Conservation (phyloP, 1,140 invertebrate species). For the Drosophila kohkoa region DNA sequence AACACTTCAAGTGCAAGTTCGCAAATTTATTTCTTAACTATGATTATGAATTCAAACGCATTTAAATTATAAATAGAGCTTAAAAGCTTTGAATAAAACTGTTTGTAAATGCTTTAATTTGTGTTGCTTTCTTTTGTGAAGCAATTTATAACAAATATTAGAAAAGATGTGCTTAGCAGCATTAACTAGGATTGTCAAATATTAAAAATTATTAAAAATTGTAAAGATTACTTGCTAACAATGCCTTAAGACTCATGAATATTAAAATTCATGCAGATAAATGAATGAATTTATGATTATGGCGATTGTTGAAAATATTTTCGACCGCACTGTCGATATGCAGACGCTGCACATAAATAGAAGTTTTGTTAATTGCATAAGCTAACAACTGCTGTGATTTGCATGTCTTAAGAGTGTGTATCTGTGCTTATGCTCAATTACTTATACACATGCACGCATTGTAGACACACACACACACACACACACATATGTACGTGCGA, state of each 20-base stretch:
- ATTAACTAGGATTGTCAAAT: neutral
- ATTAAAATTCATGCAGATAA: neutral
- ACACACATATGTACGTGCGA: neutral
- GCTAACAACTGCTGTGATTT: neutral
- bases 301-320: neutral
- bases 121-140: neutral
- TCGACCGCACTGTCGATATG: neutral
- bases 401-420: neutral
- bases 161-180: neutral
- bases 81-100: neutral
- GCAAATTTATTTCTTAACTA: too few species aligned
- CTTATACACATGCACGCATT: neutral
- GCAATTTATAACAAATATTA: neutral
- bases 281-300: neutral
- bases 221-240: neutral
- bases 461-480: neutral
- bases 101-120: neutral
- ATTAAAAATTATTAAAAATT: neutral
- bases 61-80: neutral
- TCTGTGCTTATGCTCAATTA: constrained; percentile 10
- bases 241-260: neutral
- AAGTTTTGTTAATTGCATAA: constrained; percentile 7
- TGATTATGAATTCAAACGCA: neutral
- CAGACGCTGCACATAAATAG: neutral
- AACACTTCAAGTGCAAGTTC: too few species aligned